Conservation (phyloP, 2,888 invertebrate genomes). For the Tyria jacobaeae region DNA sequence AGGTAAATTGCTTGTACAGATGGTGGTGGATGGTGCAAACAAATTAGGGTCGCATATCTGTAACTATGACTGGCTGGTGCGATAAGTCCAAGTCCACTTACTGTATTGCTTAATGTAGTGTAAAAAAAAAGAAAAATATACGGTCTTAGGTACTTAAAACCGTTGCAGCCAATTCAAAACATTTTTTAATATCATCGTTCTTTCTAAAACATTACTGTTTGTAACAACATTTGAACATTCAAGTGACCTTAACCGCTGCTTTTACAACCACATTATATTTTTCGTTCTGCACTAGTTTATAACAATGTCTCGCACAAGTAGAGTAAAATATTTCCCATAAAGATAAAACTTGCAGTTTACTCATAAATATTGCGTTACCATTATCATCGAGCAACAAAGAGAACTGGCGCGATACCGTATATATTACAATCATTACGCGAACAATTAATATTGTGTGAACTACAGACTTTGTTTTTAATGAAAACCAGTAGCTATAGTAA, state of each 20-base stretch:
- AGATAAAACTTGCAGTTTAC: conserved; percentile 23
- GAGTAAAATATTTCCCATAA: conserved; percentile 19
- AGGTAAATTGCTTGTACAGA: too few species aligned
- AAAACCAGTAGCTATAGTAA: conserved; percentile 25
- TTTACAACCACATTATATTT: conserved; percentile 8
- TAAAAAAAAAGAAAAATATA: too few species aligned
- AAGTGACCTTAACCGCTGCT: conserved; percentile 15
- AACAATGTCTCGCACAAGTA: conserved; percentile 3
- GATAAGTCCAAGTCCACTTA: too few species aligned
- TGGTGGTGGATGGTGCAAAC: too few species aligned
- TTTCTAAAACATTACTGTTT: conserved; percentile 8
- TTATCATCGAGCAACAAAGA: conserved; percentile 29
- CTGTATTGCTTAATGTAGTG: too few species aligned
- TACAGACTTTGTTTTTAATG: conserved; percentile 1
- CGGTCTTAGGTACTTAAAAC: too few species aligned
- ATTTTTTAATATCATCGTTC: not conserved
- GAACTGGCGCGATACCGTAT: conserved; percentile 19
- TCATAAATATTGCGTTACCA: conserved; percentile 37
- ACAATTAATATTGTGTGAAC: conserved; percentile 26
- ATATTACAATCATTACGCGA: conserved; percentile 44
- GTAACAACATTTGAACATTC: conserved; percentile 10
- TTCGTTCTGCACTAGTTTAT: conserved; percentile 8
- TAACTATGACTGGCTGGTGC: too few species aligned
- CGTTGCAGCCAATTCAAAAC: not conserved
- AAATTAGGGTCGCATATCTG: too few species aligned